Conservation (phyloP, 2,888 invertebrate species). For the Meandrusa payeni region DNA sequence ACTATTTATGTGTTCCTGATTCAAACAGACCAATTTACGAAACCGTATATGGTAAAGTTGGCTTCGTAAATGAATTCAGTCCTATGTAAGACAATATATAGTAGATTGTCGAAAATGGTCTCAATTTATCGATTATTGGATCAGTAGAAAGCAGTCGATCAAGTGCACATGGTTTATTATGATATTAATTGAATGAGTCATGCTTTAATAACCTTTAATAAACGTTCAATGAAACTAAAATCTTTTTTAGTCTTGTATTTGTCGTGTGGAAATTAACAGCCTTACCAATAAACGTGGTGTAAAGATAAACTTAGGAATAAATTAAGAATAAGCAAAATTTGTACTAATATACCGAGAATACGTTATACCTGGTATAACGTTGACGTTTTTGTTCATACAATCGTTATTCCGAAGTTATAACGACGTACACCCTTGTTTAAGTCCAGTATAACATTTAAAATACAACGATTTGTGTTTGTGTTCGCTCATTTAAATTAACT, state of each 20-base stretch:
- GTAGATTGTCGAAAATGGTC: constrained; percentile 6
- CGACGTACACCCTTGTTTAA: too few relatives aligned
- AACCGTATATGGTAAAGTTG: constrained; percentile 11
- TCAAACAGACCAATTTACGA: constrained; percentile 5
- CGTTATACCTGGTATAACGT: too few relatives aligned
- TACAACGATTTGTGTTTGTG: too few relatives aligned
- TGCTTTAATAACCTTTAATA: neutral
- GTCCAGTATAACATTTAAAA: too few relatives aligned
- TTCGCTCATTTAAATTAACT: too few relatives aligned
- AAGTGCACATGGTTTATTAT: constrained; percentile 15
- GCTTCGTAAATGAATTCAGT: constrained; percentile 4
- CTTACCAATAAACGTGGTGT: too few relatives aligned
- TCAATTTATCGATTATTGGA: constrained; percentile 10
- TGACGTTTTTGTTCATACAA: too few relatives aligned
- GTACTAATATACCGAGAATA: too few relatives aligned
- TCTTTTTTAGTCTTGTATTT: constrained; percentile 2
- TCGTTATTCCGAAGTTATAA: too few relatives aligned
- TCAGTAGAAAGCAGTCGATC: constrained; percentile 19
- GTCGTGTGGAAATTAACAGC: too few relatives aligned
- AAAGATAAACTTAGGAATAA: too few relatives aligned
- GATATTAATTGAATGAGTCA: constrained; percentile 14
- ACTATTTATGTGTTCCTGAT: constrained; percentile 11
- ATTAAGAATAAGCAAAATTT: too few relatives aligned
- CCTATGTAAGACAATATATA: neutral
- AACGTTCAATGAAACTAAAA: neutral